Base-by-base conservation (phyloP, 2,797 vertebrate genomes). In the Halcyon badia region DNA sequence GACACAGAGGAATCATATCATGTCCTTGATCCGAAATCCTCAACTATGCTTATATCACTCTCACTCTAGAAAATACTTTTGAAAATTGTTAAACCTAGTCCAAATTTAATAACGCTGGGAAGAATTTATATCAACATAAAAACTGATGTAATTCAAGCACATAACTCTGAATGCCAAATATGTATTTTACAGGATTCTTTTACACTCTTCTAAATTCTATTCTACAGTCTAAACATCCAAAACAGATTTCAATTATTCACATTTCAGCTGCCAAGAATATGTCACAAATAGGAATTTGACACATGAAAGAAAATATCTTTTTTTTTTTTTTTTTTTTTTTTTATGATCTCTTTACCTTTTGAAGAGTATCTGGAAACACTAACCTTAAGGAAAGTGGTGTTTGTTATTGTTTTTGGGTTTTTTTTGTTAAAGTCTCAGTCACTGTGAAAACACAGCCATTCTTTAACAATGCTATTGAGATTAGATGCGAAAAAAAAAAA, bases 1-100 rank as follows among this genome's bases (percentile, higher is more conserved):
- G 98, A 98, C 96, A 96, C 94, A 88, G 96, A 98, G 95, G 78
- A 98, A 97, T 95, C 87, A 87, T 96, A 96, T 41, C 33, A 37
- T 97, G 98, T 97, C 98, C 98, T 99, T 99, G 98, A 98, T 98
- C 97, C 93, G 89, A 96, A 98, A 91, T 91, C 75, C 80, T 97
- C 87, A 96, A n/a, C 28, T 73, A 52, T 33, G 35, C 14, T 95
- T 95, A 10, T 46, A 92, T 92, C 57, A 94, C 42, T 31, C 68
- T 61, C 26, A 6, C 20, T 70, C 65, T 78, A 75, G 52, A 95
- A 98, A 95, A 96, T 81, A 84, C 75, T 91, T 94, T 24, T 70
- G 72, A 93, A 94, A 97, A 95, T 90, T 95, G 58, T 41, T 78
- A 91, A 66, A 93, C 1, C 37, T 90, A 84, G 28, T 90, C 14